Evolutionary conservation across 2,797 vertebrate genomes (phyloP).

Genomic region (Spondyliosoma cantharus): DNA sequence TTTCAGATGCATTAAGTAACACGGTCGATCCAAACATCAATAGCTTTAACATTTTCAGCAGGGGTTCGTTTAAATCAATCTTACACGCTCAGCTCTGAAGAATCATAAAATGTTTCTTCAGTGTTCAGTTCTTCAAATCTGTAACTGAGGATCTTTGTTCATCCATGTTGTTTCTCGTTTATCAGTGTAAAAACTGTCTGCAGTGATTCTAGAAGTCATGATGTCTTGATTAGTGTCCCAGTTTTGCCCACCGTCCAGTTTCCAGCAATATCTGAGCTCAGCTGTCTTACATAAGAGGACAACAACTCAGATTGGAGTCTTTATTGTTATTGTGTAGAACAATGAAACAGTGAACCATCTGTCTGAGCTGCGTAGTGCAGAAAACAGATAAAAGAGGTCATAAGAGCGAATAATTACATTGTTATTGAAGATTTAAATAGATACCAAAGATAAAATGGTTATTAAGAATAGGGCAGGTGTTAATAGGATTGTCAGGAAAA

Average conservation of each 20-base stretch:
- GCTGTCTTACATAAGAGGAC: slow-evolving; percentile 38
- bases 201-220: not conserved
- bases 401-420: no score
- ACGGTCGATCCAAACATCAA: not conserved
- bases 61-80: not conserved
- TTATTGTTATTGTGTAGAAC: no score
- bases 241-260: not conserved
- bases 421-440: no score
- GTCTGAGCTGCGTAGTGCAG: no score
- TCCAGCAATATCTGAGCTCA: slow-evolving; percentile 12
- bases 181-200: slow-evolving; percentile 4
- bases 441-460: no score
- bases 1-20: not conserved
- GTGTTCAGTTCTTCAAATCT: not conserved
- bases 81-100: not conserved
- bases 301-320: not conserved
- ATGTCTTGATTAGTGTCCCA: slow-evolving; percentile 17
- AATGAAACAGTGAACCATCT: no score
- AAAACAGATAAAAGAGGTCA: no score
- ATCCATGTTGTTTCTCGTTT: not conserved
- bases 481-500: no score
- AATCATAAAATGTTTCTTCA: not conserved
- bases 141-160: not conserved
- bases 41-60: not conserved
- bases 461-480: no score